Evolutionary conservation across 2,888 invertebrate genomes (phyloP).

Genomic region (Patella caerulea): DNA sequence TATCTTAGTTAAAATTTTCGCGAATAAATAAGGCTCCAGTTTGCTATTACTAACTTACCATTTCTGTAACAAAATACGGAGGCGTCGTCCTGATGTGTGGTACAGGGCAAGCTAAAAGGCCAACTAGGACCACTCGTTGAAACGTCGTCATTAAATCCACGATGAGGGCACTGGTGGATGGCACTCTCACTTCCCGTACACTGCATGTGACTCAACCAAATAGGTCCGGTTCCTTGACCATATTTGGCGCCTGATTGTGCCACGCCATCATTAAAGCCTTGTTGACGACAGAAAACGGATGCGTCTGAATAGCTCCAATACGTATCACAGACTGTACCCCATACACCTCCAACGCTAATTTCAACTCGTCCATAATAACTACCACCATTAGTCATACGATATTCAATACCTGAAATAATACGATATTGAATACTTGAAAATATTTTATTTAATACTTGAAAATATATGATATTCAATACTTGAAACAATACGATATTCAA

Average conservation of each 20-base stretch:
- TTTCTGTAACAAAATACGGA: slow-evolving; percentile 56
- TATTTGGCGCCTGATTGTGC: slow-evolving; percentile 43
- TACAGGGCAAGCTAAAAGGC: slow-evolving; percentile 42
- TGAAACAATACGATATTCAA: no score
- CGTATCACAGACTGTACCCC: slow-evolving; percentile 84
- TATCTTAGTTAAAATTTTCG: no score
- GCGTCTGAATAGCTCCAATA: slow-evolving; percentile 81
- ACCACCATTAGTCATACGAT: slow-evolving; percentile 45
- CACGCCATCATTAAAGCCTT: slow-evolving; percentile 52
- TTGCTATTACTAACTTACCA: slow-evolving; percentile 32
- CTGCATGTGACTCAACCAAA: slow-evolving; percentile 61
- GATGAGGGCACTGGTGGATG: slow-evolving; percentile 54
- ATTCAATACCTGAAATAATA: slow-evolving; percentile 44
- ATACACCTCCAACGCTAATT: slow-evolving; percentile 79
- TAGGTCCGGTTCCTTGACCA: slow-evolving; percentile 55
- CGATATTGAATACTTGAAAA: slow-evolving; percentile 16
- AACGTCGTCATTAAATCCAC: slow-evolving; percentile 50
- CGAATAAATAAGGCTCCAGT: no score
- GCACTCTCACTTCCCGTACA: slow-evolving; percentile 52
- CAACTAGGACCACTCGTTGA: slow-evolving; percentile 42
- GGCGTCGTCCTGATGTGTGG: slow-evolving; percentile 54
- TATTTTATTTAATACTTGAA: slow-evolving; percentile 49
- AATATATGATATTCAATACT: neutral
- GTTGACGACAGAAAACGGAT: slow-evolving; percentile 73
- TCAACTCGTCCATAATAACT: slow-evolving; percentile 73